Evolutionary conservation across 2,797 vertebrate species (phyloP).

Genomic region (Falco berigora): DNA sequence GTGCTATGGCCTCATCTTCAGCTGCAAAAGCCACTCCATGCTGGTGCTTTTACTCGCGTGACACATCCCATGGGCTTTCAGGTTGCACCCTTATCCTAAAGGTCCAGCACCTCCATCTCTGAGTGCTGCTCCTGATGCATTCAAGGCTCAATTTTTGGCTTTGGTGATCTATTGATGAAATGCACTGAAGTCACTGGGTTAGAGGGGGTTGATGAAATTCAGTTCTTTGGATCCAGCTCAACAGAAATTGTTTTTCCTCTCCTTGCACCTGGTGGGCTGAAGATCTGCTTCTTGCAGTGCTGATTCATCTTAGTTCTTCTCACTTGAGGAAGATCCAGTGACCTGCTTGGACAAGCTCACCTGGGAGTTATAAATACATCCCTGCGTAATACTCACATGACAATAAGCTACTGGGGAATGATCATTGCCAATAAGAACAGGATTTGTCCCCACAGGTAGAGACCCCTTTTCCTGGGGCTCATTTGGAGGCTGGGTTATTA

Average conservation of each 20-base stretch:
- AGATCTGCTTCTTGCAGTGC: not conserved
- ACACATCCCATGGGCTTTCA: not conserved
- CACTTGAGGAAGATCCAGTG: conserved; percentile 10
- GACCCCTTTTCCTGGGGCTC: not conserved
- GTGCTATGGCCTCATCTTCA: not conserved
- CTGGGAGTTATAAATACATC: not conserved
- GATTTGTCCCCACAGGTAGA: conserved; percentile 25
- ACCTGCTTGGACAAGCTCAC: conserved; percentile 52
- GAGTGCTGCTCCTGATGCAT: not conserved
- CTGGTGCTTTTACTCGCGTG: not conserved
- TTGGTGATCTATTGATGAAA: not conserved
- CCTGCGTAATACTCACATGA: not conserved
- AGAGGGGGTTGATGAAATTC: not conserved
- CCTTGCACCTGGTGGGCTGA: conserved; percentile 28
- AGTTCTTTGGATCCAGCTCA: not conserved
- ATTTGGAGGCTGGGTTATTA: not conserved
- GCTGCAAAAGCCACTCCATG: not conserved
- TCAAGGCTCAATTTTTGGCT: not conserved
- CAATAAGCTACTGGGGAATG: not conserved
- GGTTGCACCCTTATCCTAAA: not conserved
- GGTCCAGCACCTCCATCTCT: not conserved
- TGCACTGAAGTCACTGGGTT: not conserved
- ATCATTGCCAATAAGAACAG: not conserved
- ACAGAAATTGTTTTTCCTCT: not conserved
- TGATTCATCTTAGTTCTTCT: conserved; percentile 29